Conservation (phyloP, 2,797 vertebrate genomes). For the Zalophus californianus region DNA sequence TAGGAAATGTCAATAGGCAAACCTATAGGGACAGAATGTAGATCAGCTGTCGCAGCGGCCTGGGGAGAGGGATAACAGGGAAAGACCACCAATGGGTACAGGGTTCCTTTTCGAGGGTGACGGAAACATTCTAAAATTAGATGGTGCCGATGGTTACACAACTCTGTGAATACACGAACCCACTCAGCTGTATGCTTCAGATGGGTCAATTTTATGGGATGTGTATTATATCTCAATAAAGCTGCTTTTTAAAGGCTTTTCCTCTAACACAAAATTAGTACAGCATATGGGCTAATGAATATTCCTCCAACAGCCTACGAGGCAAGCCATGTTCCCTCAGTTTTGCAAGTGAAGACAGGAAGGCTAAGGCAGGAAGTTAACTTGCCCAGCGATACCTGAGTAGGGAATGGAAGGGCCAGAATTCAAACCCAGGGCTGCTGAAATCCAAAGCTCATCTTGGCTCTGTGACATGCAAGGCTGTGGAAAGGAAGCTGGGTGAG, state of each 20-base stretch:
- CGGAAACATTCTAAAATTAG: neutral
- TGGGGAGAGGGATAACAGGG: too few relatives aligned
- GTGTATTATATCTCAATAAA: neutral
- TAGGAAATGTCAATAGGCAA: neutral
- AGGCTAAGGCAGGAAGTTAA: neutral
- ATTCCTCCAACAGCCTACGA: neutral
- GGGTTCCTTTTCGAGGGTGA: neutral
- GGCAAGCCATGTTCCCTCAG: neutral
- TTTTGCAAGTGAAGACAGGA: neutral
- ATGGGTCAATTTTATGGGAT: neutral
- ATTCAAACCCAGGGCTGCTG: neutral
- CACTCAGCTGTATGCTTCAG: neutral
- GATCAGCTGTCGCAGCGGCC: neutral
- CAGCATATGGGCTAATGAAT: neutral
- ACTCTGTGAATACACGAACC: neutral
- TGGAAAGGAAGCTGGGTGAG: neutral
- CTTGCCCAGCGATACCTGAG: accelerated
- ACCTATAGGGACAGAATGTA: neutral
- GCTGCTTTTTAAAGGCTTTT: neutral
- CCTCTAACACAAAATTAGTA: neutral
- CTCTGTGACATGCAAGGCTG: accelerated
- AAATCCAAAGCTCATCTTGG: neutral
- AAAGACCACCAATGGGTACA: neutral
- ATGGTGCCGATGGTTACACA: neutral
- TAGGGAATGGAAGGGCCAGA: neutral